phyloP scores from a whole-genome alignment of 1,140 invertebrate genomes.

The Helicoverpa zea region DNA sequence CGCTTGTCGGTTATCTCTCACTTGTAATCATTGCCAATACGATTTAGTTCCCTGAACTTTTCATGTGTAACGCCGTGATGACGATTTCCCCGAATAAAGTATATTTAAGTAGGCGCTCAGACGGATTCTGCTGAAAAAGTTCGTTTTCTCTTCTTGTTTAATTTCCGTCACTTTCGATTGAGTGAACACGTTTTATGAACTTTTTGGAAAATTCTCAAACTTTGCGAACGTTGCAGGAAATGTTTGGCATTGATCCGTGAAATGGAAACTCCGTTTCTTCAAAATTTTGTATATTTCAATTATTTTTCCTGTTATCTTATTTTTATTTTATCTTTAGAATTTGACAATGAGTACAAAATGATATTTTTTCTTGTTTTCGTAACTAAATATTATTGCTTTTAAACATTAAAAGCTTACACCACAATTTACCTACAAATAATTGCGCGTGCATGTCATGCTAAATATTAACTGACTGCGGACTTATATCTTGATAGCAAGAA shows the following conservation, averaged over 20 bases:
- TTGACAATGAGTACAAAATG: no score
- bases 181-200: neutral
- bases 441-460: no score
- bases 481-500: no score
- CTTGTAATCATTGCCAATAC: constrained; percentile 43
- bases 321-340: no score
- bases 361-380: no score
- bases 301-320: no score
- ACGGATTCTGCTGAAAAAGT: neutral
- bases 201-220: constrained; percentile 2
- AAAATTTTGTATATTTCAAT: no score
- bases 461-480: no score
- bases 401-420: no score
- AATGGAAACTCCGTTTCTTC: no score
- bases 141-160: neutral
- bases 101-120: neutral
- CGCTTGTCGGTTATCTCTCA: constrained; percentile 46
- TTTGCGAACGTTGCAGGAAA: neutral
- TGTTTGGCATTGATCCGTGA: no score
- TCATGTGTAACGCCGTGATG: constrained; percentile 39
- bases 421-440: neutral
- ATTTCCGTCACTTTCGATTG: neutral
- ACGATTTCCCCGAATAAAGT: constrained; percentile 9
- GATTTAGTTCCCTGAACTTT: constrained; percentile 48
- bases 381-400: no score